Conservation (phyloP, 2,113 vertebrate species). For the Eretmochelys imbricata region DNA sequence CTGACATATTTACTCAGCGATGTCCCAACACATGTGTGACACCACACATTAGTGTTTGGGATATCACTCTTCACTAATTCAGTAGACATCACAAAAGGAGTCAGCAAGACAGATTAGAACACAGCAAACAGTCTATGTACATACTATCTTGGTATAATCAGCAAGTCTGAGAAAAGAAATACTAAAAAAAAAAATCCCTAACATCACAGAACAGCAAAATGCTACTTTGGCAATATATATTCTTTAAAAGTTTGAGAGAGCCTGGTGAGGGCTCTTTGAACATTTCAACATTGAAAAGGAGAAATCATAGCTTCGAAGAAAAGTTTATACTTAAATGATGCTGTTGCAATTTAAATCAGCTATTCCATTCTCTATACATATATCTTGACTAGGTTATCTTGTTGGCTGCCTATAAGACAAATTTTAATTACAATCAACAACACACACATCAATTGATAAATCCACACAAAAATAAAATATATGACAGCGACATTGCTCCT, state of each 20-base stretch:
- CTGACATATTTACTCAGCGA: not conserved
- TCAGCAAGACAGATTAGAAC: not conserved
- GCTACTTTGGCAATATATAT: not conserved
- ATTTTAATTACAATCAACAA: slow-evolving; percentile 33
- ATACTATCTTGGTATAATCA: not conserved
- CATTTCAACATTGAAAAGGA: not conserved
- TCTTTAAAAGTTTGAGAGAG: not conserved
- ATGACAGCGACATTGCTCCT: not conserved
- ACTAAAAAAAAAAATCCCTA: not conserved
- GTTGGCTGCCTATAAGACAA: not conserved
- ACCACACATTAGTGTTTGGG: not conserved
- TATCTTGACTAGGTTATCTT: not conserved
- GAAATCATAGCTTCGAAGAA: slow-evolving; percentile 9
- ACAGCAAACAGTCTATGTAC: not conserved
- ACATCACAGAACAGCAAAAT: not conserved
- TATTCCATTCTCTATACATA: not conserved
- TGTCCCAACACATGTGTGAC: not conserved
- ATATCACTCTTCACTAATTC: no score
- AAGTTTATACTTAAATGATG: not conserved
- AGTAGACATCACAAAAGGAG: not conserved
- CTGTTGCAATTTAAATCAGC: not conserved
- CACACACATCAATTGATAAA: not conserved
- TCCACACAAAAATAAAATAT: not conserved
- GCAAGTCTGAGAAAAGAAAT: not conserved
- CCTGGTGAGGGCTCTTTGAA: rapidly evolving